Conservation (phyloP, 2,113 vertebrate genomes). For the Phalacrocorax carbo region DNA sequence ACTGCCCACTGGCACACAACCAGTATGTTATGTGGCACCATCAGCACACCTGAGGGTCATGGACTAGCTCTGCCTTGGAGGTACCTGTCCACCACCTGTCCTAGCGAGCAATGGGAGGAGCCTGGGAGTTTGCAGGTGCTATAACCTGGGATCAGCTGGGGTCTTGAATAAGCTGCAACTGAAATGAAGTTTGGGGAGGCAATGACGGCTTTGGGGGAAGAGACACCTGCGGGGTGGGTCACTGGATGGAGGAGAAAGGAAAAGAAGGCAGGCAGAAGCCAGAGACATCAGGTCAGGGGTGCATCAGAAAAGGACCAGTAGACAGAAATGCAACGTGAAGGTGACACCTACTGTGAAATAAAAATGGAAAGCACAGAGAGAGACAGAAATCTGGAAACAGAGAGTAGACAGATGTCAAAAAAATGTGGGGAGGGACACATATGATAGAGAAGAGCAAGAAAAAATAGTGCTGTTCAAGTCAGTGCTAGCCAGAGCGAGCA, state of each 20-base stretch:
- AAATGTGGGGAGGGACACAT: not conserved
- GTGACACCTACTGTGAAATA: not conserved
- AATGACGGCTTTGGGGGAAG: not conserved
- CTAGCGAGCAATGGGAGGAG: not conserved
- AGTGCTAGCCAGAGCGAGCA: not conserved
- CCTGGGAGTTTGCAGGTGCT: not conserved
- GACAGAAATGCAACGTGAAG: not conserved
- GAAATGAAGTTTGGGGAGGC: not conserved
- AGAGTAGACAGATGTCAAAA: accelerated
- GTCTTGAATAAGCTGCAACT: not conserved
- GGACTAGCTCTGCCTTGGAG: not conserved
- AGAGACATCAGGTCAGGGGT: not conserved
- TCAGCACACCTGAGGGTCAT: accelerated
- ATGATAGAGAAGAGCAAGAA: not conserved
- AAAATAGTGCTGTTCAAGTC: not conserved
- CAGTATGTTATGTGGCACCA: not conserved
- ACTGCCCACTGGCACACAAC: not conserved
- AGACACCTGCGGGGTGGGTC: not conserved
- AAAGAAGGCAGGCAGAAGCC: not conserved
- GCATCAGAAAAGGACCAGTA: not conserved
- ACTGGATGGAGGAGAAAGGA: not conserved
- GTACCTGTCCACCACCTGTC: not conserved
- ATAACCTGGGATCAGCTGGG: not conserved
- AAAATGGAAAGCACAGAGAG: not conserved
- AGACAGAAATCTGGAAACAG: not conserved